Base-by-base conservation (phyloP, 2,797 vertebrate genomes). In the Poecilia velifera region DNA sequence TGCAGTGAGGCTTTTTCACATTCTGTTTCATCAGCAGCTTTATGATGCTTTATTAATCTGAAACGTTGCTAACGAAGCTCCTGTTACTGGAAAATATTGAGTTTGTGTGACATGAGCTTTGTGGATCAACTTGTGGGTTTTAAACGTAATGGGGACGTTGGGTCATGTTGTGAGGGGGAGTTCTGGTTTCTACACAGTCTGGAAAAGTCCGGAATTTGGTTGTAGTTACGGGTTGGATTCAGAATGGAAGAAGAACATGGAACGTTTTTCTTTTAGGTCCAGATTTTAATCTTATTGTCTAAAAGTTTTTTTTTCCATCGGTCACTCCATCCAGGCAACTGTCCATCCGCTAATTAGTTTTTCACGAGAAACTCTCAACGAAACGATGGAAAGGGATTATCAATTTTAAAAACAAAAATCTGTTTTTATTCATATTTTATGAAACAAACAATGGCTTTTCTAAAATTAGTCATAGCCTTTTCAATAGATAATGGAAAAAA, bases 31-130 rank as follows among this genome's bases (percentile, higher is more conserved):
- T 81, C 68, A 20, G 39, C 0, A 4, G 25, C 31, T 79, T 79
- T 71, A 79, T 70, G 13, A 68, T 76, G 51, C 57, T 80, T 78
- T 85, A 83, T 82, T 80, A 73, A 82, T 74, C 82, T 47, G 53
- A n/a, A 79, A 31, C 31, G 79, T 41, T 77, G 10, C 82, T 46
- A 51, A 70, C 57, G 72, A 59, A 72, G 13, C 47, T 75, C 10
- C 31, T 70, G 43, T 62, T 79, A 0, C 34, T 47, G n/a, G 66
- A 71, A 78, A 62, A 57, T 41, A 46, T 46, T 47, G 41, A 76
- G 25, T 31, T 68, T 28, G 45, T 0, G 45, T 66, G 36, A 70
- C 59, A 53, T 43, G 76, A 72, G 16, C 28, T 36, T 36, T 20
- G 16, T 39, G 72, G 59, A 36, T 55, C 25, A 55, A n/a, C 25